A percentile compares a stretch with the other conserved stretches of the same genome.
These are phyloP conservation scores for Crematogaster levior DNA, from an alignment of 2,888 invertebrate species.

Conservation along the genomic window DNA sequence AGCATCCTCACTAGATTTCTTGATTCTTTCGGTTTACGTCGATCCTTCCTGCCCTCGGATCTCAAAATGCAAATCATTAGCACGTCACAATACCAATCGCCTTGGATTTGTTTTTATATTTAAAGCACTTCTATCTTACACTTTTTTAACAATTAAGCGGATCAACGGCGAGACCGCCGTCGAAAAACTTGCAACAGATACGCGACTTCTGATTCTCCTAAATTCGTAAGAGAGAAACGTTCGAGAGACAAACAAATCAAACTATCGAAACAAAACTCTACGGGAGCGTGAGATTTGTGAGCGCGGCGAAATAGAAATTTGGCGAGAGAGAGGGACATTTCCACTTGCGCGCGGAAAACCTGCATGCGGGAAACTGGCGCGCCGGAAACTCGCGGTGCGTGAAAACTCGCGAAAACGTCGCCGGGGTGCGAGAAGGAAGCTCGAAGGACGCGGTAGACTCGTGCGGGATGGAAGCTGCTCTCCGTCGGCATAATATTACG, in stretches of 20 bases:
- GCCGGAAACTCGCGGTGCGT: constrained; percentile 41
- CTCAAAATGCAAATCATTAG: constrained; percentile 3
- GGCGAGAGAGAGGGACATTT: not conserved
- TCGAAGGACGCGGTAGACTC: constrained; percentile 51
- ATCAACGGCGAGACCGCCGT: not conserved
- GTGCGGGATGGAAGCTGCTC: constrained; percentile 71
- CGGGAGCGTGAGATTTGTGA: not conserved
- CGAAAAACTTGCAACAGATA: not conserved
- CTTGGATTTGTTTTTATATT: not conserved
- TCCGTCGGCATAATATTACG: constrained; percentile 74
- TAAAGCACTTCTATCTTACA: constrained; percentile 11
- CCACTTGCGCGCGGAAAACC: constrained; percentile 29
- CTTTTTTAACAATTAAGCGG: not conserved
- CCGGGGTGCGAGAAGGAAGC: constrained; percentile 52
- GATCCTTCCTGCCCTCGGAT: not conserved
- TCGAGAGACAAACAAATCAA: not conserved
- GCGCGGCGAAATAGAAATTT: not conserved
- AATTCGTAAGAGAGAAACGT: not conserved
- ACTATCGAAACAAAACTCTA: not conserved
- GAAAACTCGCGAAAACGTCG: constrained; percentile 52
- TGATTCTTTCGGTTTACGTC: not conserved
- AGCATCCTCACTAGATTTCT: constrained; percentile 4
- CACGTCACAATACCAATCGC: constrained; percentile 18
- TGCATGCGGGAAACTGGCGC: constrained; percentile 61
- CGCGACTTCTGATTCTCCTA: too few relatives aligned